Evolutionary conservation across 1,140 invertebrate genomes (phyloP).

Genomic region (Macrotrachela quadricornifera): DNA sequence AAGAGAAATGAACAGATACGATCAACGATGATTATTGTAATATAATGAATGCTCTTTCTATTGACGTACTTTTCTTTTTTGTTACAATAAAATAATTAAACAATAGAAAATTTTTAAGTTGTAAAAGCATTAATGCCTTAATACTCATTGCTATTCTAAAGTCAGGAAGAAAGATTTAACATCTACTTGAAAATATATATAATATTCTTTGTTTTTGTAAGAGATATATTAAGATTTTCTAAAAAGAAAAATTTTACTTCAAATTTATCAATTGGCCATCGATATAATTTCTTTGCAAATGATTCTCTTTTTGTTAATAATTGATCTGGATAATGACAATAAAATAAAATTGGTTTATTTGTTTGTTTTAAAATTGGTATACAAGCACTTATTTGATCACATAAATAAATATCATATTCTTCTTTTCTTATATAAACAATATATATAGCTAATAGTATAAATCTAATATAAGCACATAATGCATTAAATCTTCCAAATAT

Average conservation of each 20-base stretch:
- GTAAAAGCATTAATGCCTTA: too few relatives aligned
- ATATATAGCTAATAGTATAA: conserved; percentile 58
- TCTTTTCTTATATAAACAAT: conserved; percentile 34
- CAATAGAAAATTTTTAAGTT: too few relatives aligned
- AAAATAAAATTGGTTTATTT: conserved; percentile 51
- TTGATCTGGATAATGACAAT: conserved; percentile 93
- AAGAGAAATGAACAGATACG: too few relatives aligned
- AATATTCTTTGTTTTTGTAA: too few relatives aligned
- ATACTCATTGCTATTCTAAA: too few relatives aligned
- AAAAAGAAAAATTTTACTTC: conserved; percentile 42
- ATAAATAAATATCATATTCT: conserved; percentile 60
- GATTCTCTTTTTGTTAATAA: conserved; percentile 36
- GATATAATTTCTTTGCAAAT: conserved; percentile 50
- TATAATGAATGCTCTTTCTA: too few relatives aligned
- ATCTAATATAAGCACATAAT: conserved; percentile 72
- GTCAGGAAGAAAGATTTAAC: too few relatives aligned
- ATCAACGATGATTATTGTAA: too few relatives aligned
- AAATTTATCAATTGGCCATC: conserved; percentile 65
- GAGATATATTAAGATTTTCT: too few relatives aligned
- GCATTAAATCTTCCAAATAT: conserved; percentile 66
- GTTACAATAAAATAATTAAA: too few relatives aligned
- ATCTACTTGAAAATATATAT: too few relatives aligned
- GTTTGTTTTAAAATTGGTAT: conserved; percentile 1
- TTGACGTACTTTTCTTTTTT: too few relatives aligned
- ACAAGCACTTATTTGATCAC: conserved; percentile 43